Conservation (phyloP, 2,113 vertebrate genomes). For the Triplophysa rosa region DNA sequence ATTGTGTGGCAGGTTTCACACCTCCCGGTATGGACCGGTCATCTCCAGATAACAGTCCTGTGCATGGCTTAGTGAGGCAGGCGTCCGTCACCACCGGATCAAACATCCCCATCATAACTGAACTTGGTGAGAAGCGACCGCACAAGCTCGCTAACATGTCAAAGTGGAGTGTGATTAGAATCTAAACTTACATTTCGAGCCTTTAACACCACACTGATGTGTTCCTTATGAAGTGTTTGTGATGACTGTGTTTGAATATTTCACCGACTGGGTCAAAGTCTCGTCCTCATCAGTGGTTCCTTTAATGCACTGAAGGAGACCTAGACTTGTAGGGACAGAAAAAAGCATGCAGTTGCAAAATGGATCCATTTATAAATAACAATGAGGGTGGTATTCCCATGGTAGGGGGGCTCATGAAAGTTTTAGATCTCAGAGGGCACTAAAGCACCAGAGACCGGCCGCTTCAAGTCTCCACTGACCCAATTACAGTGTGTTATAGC, state of each 20-base stretch:
- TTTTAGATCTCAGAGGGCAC: conserved; percentile 79
- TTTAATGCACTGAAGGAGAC: conserved; percentile 36
- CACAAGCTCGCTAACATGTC: conserved; percentile 38
- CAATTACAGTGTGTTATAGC: conserved; percentile 75
- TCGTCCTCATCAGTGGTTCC: conserved; percentile 14
- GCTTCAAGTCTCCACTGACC: conserved; percentile 76
- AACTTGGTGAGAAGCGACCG: conserved; percentile 85
- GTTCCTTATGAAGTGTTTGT: not conserved
- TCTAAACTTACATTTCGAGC: conserved; percentile 29
- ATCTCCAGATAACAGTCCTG: conserved; percentile 97
- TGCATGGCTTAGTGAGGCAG: conserved; percentile 92
- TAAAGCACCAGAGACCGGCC: conserved; percentile 74
- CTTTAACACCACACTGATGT: conserved; percentile 9
- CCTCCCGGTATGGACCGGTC: conserved; percentile 98
- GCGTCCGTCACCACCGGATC: conserved; percentile 94
- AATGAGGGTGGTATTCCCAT: conserved; percentile 77
- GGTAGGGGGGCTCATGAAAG: conserved; percentile 75
- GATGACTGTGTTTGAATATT: conserved; percentile 8
- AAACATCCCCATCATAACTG: conserved; percentile 98
- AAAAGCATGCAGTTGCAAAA: conserved; percentile 72
- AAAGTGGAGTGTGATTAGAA: conserved; percentile 44
- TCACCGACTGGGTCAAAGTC: conserved; percentile 37
- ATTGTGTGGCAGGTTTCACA: conserved; percentile 84
- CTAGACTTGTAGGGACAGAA: conserved; percentile 42
- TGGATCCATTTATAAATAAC: conserved; percentile 81